Evolutionary conservation across 2,113 vertebrate species (phyloP), one percentile per base, ranked within the genome.

Genomic region (Reinhardtius hippoglossoides): DNA sequence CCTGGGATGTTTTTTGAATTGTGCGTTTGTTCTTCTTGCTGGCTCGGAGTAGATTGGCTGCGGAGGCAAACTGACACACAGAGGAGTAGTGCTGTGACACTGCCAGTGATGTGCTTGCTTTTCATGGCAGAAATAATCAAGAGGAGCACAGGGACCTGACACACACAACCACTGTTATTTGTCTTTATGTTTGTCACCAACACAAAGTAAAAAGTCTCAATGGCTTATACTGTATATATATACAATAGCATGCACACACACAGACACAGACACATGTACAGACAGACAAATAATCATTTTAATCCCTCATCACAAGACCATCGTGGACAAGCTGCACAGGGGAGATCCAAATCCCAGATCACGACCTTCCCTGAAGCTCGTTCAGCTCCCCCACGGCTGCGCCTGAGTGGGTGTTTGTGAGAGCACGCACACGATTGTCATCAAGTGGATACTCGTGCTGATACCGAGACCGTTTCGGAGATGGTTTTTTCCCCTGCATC

Each of bases 321-420:
- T 75, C 54, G 67, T 58, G 69, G 66, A 62, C 72, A 78, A 73
- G 54, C 76, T 73, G 69, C 68, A 74, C 52, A 74, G 74, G 48
- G 77, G 64, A 69, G 70, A 87, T 86, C 76, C 69, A 90, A 90
- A 90, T 85, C 85, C 89, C 46, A 20, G 86, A 83, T 87, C 88
- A 87, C 10, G 60, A 87, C 88, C 78, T 82, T 83, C 24, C 31
- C 52, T 86, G 74, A 80, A 64, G 52, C 78, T 70, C 9, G n/a
- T 82, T 77, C 87, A 88, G 44, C 77, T 63, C 46, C 57, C 57
- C 12, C 13, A 67, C 68, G 35, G 71, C 76, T 78, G 7, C 70
- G 67, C 64, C 26, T 35, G 63, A 42, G 69, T 85, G 81, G 68
- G 76, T 62, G 65, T 79, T 73, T 77, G 40, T 12, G 7, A 46